Base-by-base conservation (phyloP, 2,888 invertebrate genomes). In the Stictocephala bisonia region DNA sequence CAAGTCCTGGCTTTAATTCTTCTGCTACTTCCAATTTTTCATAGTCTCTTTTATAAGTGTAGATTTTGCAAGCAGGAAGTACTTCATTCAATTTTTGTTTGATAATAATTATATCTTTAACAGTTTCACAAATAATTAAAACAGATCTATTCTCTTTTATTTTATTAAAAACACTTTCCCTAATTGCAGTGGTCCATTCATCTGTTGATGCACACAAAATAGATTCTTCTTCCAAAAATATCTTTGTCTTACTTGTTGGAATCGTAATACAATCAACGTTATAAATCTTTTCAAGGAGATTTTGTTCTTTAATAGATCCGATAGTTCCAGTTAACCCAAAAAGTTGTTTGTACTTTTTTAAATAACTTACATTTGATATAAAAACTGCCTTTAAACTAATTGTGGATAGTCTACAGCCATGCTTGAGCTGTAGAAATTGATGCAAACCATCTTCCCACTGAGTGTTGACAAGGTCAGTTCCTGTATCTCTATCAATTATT, bases 381-480 rank as follows among this genome's bases (percentile, higher is more conserved):
- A 82, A 84, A 72, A 82, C 81, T 13, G 82, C 80, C 56, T 82
- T 84, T 1, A 85, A 75, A 66, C 80, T 82, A 64, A 82, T 79
- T 2, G 79, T 71, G 3, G 81, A 77, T 3, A 84, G 66, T 40
- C 80, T 78, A 41, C 80, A 78, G 11, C 81, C 82, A 75, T 85
- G 83, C 75, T 84, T 84, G 1, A 85, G 78, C 73, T 84, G 83
- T 6, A 85, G 74, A 74, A 84, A 84, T 76, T 84, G 84, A 72
- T 84, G 83, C 15, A 85, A 75, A 0, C 80, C 85, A 70, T 83
- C 80, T 24, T 80, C 81, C 84, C 84, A 84, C 56, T 83, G 81
- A 1, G 82, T 81, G 24, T 80, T 82, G 81, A 4, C 20, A 22
- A 60, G 79, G 70, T 83, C 83, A 0, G 82, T 81, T 4, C 84